Conservation (phyloP, 2,888 invertebrate species). For the Mystacides longicornis region DNA sequence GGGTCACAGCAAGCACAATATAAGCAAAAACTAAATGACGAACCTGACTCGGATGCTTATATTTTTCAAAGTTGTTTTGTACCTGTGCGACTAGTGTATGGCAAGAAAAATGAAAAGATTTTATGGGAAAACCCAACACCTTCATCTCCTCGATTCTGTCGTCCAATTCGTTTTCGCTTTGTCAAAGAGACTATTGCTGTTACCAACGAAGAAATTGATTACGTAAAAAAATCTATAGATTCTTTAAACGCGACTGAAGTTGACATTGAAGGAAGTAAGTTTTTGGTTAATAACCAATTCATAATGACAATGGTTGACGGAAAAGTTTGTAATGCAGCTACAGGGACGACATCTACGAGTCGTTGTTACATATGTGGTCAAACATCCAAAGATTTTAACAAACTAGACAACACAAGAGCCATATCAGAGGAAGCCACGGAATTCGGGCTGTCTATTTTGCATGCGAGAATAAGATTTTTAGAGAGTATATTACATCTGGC, state of each 20-base stretch:
- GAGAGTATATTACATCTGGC: slow-evolving; percentile 13
- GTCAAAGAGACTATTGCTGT: slow-evolving; percentile 25
- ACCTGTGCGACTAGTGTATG: slow-evolving; percentile 23
- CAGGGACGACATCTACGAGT: slow-evolving; percentile 26
- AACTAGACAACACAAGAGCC: slow-evolving; percentile 17
- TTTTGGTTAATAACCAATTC: slow-evolving; percentile 18
- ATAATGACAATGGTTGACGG: slow-evolving; percentile 28
- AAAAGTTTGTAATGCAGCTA: slow-evolving; percentile 29
- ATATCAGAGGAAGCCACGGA: slow-evolving; percentile 3
- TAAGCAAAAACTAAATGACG: slow-evolving; percentile 23
- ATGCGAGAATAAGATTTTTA: slow-evolving; percentile 17
- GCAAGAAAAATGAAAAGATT: slow-evolving; percentile 20
- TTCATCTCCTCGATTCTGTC: slow-evolving; percentile 29
- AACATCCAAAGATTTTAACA: slow-evolving; percentile 27
- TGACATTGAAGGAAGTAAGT: neutral
- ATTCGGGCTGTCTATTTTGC: slow-evolving; percentile 15
- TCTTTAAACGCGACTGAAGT: slow-evolving; percentile 7
- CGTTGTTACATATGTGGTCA: slow-evolving; percentile 28
- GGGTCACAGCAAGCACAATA: slow-evolving; percentile 13
- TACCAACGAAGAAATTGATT: slow-evolving; percentile 27
- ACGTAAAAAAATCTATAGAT: slow-evolving; percentile 19
- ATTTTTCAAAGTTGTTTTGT: slow-evolving; percentile 26
- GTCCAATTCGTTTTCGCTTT: slow-evolving; percentile 30
- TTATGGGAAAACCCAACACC: slow-evolving; percentile 30
- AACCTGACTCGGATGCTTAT: slow-evolving; percentile 11